Evolutionary conservation across 2,888 invertebrate genomes (phyloP), one percentile per base, ranked within the genome.

Genomic region (Limnephilus lunatus): DNA sequence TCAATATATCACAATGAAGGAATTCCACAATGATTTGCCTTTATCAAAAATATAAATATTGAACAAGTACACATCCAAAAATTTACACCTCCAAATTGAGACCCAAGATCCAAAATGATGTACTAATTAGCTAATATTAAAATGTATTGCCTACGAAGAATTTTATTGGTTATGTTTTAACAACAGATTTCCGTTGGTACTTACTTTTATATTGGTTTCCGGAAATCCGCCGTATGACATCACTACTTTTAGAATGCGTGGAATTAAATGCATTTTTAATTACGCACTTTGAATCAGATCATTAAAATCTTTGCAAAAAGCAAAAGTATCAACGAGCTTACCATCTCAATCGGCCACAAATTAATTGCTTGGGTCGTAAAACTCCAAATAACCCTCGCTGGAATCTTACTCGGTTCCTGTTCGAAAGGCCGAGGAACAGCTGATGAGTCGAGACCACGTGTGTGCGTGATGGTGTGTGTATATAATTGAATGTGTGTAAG

Each of bases 351-450:
- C 25, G 68, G 25, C 25, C 2, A 32, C 82, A 31, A 32, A 83
- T 83, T 83, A 19, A 32, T 83, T 83, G 82, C 82, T 31, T 83
- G 31, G 82, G 32, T 83, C 82, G 15, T 19, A 83, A 32, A 32
- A 32, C 15, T 83, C 32, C 19, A 35, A 82, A 32, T 31, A 82
- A 82, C 82, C 32, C 31, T 19, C 31, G 83, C 32, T 25, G 83
- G 83, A 83, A 83, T 83, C 83, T 35, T 83, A 83, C 39, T 83
- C n/a, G 83, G 83, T 35, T 83, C 83, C 39, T 31, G 83, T 83
- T 86, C 31, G 86, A 86, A 86, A 30, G 44, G 30, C 44, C 4
- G 19, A 86, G 44, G 86, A 53, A 30, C 86, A 44, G 86, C 44
- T 86, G 86, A 86, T 86, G 19, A 48, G 44, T 48, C 68, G 25